Evolutionary conservation across 2,888 invertebrate species (phyloP).

Genomic region (Catonia carolina): DNA sequence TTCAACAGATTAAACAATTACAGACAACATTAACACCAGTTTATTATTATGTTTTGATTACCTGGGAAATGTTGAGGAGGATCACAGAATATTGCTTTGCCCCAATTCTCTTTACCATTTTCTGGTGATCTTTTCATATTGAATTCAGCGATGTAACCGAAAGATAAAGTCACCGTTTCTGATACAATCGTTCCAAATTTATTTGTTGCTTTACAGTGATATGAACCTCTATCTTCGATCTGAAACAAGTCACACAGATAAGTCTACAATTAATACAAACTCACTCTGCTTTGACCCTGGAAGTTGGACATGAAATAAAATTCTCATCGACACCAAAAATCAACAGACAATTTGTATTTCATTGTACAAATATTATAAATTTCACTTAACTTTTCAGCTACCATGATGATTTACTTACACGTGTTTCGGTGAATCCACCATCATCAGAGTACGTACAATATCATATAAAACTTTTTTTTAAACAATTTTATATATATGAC

Average conservation of each 20-base stretch:
- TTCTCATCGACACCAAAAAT: neutral
- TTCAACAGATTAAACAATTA: too few species aligned
- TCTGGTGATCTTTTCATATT: conserved; percentile 80
- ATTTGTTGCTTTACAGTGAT: conserved; percentile 89
- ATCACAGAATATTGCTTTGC: conserved; percentile 86
- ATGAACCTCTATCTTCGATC: conserved; percentile 73
- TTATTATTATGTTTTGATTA: too few species aligned
- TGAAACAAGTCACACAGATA: conserved; percentile 41
- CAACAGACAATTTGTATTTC: neutral
- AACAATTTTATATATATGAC: too few species aligned
- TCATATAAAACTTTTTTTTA: too few species aligned
- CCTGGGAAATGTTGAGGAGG: conserved; percentile 86
- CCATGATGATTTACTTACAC: too few species aligned
- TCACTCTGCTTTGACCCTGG: neutral
- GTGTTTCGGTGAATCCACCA: too few species aligned
- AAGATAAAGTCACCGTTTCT: conserved; percentile 78
- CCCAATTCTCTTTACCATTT: conserved; percentile 86
- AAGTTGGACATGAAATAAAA: neutral
- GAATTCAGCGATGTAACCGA: conserved; percentile 84
- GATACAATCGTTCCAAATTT: conserved; percentile 82
- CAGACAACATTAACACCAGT: too few species aligned
- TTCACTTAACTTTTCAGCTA: too few species aligned
- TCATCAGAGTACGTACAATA: too few species aligned
- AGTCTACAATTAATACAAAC: conserved; percentile 4
- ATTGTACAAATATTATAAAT: too few species aligned